phyloP scores from a whole-genome alignment of 2,888 invertebrate species.

The Meloe dianella region DNA sequence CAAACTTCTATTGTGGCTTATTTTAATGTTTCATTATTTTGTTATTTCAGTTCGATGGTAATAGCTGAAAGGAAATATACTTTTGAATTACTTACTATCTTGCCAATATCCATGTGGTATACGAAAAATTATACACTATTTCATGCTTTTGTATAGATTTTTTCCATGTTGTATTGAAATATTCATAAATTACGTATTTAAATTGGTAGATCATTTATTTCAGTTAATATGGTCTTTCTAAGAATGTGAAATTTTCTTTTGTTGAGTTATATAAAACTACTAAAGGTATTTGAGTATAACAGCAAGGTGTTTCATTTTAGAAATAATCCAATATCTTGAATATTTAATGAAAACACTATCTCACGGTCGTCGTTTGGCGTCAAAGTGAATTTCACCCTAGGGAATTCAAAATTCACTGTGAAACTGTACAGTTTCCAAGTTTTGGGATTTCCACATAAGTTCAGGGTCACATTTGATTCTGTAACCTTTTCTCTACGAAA shows the following conservation, averaged over 20 bases:
- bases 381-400: slow-evolving; percentile 33
- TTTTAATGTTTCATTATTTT: too few species aligned
- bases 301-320: slow-evolving; percentile 24
- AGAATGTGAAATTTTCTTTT: not conserved
- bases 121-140: not conserved
- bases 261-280: not conserved
- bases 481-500: slow-evolving; percentile 26
- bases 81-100: not conserved
- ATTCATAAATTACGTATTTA: not conserved
- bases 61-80: not conserved
- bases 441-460: slow-evolving; percentile 28
- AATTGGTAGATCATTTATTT: too few species aligned
- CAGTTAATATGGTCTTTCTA: too few species aligned
- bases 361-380: slow-evolving; percentile 26
- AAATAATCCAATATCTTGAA: slow-evolving; percentile 32
- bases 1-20: too few species aligned
- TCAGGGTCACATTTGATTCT: slow-evolving; percentile 31
- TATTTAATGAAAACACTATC: slow-evolving; percentile 34
- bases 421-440: slow-evolving; percentile 23
- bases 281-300: slow-evolving; percentile 11
- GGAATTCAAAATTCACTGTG: slow-evolving; percentile 34
- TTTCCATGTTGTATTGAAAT: not conserved
- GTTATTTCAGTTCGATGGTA: too few species aligned
- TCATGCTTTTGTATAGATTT: not conserved
- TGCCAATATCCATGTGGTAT: not conserved